These are phyloP conservation scores for Macroramphosus scolopax DNA, from an alignment of 2,797 vertebrate genomes.

Conservation along the genomic window DNA sequence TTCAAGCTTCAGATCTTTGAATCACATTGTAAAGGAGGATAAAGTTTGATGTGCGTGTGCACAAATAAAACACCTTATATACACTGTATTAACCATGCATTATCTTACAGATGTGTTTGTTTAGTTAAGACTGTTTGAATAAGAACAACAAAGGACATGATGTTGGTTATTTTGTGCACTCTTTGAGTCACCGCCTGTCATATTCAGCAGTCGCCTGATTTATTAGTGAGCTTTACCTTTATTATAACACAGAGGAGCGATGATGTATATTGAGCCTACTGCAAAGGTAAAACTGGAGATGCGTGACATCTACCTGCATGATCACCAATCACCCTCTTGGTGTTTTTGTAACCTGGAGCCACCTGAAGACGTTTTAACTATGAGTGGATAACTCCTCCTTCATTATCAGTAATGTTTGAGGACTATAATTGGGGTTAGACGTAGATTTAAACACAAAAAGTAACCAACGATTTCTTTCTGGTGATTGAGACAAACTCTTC, in stretches of 20 bases:
- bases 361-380: neutral
- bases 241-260: too few species aligned
- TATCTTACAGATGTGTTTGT: slow-evolving; percentile 10
- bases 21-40: neutral
- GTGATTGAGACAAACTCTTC: neutral
- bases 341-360: neutral
- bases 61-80: too few species aligned
- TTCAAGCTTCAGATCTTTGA: slow-evolving; percentile 6
- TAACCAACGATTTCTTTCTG: too few species aligned
- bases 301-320: slow-evolving; percentile 10
- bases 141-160: neutral
- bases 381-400: neutral
- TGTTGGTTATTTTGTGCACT: neutral
- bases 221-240: too few species aligned
- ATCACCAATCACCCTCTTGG: neutral
- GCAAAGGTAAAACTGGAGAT: slow-evolving; percentile 30
- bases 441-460: slow-evolving; percentile 2
- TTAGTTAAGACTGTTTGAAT: neutral
- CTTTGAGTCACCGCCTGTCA: neutral
- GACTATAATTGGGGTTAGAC: neutral
- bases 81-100: slow-evolving; percentile 9
- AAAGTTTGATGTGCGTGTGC: too few species aligned
- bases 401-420: neutral
- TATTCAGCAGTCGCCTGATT: too few species aligned
- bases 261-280: neutral